Percentiles rank a stretch among this genome's conserved stretches.
These are phyloP conservation scores for Brachypodius melanocephalos DNA, from an alignment of 2,113 vertebrate genomes.

Conservation along the genomic window DNA sequence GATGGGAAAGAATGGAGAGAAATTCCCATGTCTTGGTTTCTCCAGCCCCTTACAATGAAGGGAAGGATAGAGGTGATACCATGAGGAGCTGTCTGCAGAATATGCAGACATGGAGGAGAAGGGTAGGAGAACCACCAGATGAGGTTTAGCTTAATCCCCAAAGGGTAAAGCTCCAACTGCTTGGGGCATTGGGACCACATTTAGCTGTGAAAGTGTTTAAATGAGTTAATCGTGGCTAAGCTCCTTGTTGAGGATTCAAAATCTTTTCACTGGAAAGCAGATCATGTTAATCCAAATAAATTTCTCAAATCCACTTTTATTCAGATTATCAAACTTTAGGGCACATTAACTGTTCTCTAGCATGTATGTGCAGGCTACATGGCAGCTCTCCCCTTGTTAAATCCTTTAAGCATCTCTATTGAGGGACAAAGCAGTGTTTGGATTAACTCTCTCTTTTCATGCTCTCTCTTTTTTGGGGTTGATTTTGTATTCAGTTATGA, in stretches of 20 bases:
- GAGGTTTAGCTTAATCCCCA: background rate
- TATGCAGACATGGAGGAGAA: background rate
- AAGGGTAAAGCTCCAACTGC: background rate
- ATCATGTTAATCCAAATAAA: conserved; percentile 57
- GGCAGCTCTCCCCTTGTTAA: background rate
- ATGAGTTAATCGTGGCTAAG: conserved; percentile 45
- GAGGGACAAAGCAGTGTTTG: background rate
- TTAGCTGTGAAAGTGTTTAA: conserved; percentile 40
- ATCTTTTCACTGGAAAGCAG: conserved; percentile 36
- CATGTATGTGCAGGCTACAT: background rate
- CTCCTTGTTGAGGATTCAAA: conserved; percentile 30
- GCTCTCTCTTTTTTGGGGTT: background rate
- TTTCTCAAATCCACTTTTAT: conserved; percentile 53
- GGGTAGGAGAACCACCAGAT: background rate
- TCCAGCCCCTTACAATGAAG: background rate
- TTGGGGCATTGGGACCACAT: background rate
- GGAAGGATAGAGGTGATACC: background rate
- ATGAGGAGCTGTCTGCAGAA: background rate
- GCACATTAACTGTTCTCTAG: background rate
- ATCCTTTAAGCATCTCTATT: conserved; percentile 12
- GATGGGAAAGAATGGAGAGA: background rate
- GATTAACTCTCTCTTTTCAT: background rate
- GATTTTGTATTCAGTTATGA: background rate
- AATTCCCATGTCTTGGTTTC: background rate
- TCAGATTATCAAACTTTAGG: conserved; percentile 37